phyloP scores from a whole-genome alignment of 2,113 vertebrate species.

The Oryzias curvinotus region DNA sequence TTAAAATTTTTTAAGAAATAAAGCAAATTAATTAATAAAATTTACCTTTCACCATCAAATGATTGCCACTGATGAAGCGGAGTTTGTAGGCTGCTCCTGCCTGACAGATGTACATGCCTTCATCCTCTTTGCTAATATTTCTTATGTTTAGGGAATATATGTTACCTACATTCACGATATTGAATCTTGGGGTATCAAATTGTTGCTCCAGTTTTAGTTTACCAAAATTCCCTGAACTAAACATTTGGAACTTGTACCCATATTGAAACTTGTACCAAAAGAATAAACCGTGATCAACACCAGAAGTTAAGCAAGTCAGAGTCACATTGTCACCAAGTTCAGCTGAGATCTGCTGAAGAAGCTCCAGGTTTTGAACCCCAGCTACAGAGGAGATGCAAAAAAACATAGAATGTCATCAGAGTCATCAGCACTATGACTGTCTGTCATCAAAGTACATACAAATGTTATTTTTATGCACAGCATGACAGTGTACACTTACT shows the following conservation, averaged over 20 bases:
- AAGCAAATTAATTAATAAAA: neutral
- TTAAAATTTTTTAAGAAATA: neutral
- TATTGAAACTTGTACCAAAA: conserved; percentile 35
- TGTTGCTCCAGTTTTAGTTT: accelerated
- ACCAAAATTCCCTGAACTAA: neutral
- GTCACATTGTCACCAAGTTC: conserved; percentile 19
- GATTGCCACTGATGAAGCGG: neutral
- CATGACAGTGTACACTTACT: too few relatives aligned
- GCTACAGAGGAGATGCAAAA: too few relatives aligned
- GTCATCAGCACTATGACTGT: too few relatives aligned
- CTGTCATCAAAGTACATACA: too few relatives aligned
- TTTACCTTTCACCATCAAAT: conserved; percentile 33
- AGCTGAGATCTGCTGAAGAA: neutral
- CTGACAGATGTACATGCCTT: conserved; percentile 50
- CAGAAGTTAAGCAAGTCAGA: conserved; percentile 3
- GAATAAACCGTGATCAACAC: neutral
- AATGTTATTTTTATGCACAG: too few relatives aligned
- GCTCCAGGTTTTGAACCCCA: too few relatives aligned
- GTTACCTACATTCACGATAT: accelerated
- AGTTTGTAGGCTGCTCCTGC: conserved; percentile 1
- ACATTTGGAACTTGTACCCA: conserved; percentile 26
- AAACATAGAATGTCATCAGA: too few relatives aligned
- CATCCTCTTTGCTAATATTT: conserved; percentile 44
- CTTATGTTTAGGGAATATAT: conserved; percentile 5
- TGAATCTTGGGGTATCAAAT: conserved; percentile 20